These are phyloP conservation scores for Chromis chromis DNA, from an alignment of 2,797 vertebrate genomes.

Conservation along the genomic window DNA sequence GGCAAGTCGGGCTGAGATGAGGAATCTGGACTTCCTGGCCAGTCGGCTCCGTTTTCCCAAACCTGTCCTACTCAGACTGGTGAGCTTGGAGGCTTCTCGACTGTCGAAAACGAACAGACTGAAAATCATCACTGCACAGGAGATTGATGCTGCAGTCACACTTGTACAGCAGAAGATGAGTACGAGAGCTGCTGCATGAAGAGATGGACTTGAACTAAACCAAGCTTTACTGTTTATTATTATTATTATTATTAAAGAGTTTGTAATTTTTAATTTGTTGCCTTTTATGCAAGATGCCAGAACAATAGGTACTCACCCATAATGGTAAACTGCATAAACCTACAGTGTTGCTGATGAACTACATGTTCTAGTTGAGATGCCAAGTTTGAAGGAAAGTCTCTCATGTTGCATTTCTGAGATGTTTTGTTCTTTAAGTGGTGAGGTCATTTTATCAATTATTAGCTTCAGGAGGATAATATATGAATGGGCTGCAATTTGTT, in stretches of 20 bases:
- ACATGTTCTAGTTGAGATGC: no score
- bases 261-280: conserved; percentile 16
- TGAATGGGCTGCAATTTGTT: no score
- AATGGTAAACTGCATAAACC: no score
- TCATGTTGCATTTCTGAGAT: no score
- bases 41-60: conserved; percentile 37
- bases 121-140: conserved; percentile 68
- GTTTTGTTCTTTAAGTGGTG: no score
- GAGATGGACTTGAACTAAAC: neutral
- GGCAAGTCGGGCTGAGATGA: conserved; percentile 13
- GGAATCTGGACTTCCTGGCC: conserved; percentile 44
- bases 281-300: neutral
- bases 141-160: conserved; percentile 69
- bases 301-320: neutral
- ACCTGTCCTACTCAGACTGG: conserved; percentile 66
- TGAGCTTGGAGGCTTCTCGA: conserved; percentile 77
- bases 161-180: conserved; percentile 35
- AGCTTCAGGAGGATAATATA: neutral
- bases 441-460: neutral
- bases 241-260: conserved; percentile 58
- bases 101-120: conserved; percentile 70
- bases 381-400: no score
- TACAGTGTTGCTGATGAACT: neutral
- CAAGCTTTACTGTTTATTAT: conserved; percentile 16
- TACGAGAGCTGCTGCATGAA: conserved; percentile 66